Conservation (phyloP, 2,888 invertebrate species). For the Apamea anceps region DNA sequence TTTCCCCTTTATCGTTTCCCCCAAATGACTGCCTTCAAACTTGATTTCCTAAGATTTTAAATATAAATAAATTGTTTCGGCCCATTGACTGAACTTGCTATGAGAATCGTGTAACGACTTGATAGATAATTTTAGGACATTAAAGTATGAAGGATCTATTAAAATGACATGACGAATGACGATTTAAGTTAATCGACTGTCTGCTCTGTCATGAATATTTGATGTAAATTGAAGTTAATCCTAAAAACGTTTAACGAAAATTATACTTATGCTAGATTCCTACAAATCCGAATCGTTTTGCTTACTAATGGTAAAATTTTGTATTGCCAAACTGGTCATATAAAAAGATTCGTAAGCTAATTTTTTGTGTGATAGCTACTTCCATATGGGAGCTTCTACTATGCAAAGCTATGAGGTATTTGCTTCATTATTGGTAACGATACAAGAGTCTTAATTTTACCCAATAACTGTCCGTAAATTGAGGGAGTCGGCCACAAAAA, state of each 20-base stretch:
- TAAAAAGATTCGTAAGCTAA: background rate
- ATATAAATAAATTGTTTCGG: constrained; percentile 66
- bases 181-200: constrained; percentile 38
- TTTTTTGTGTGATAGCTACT: too few relatives aligned
- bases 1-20: constrained; percentile 83
- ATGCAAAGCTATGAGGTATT: too few relatives aligned
- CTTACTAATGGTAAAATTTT: background rate
- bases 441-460: background rate
- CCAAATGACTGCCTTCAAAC: constrained; percentile 81
- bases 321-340: background rate
- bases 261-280: background rate
- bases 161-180: constrained; percentile 26
- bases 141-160: constrained; percentile 13
- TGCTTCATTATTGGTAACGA: too few relatives aligned
- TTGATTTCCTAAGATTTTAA: constrained; percentile 76
- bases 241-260: constrained; percentile 9
- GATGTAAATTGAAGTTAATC: constrained; percentile 33
- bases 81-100: constrained; percentile 30
- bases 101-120: constrained; percentile 29
- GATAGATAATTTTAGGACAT: constrained; percentile 38
- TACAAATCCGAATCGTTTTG: background rate
- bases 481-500: too few relatives aligned
- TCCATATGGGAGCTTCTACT: too few relatives aligned
- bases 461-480: too few relatives aligned
- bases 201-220: constrained; percentile 40